Percentiles rank a stretch among this genome's conserved stretches.
Conservation (phyloP, 2,888 invertebrate species). For the Notodonta dromedarius region DNA sequence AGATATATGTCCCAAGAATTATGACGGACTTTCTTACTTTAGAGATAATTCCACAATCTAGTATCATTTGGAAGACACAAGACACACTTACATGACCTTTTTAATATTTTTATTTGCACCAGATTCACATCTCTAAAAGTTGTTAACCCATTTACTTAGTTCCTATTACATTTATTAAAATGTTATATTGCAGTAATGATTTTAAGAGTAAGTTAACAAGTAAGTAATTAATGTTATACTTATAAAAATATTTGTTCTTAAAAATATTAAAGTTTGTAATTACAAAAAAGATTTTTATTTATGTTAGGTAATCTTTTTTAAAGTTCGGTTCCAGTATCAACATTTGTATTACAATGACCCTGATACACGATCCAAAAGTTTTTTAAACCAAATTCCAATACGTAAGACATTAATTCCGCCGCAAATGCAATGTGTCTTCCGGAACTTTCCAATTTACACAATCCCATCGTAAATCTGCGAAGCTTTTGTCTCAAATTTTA, state of each 20-base stretch:
- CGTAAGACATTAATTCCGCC: conserved; percentile 50
- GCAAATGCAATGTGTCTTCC: conserved; percentile 62
- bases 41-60: neutral
- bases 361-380: neutral
- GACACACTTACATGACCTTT: neutral
- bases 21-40: neutral
- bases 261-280: too few species aligned
- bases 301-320: neutral
- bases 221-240: too few species aligned
- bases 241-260: too few species aligned
- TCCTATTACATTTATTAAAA: too few species aligned
- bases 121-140: too few species aligned
- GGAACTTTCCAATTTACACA: conserved; percentile 75
- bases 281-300: neutral
- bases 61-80: neutral
- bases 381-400: conserved; percentile 26
- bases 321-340: too few species aligned
- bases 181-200: too few species aligned
- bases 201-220: too few species aligned
- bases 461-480: conserved; percentile 69
- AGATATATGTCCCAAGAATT: conserved; percentile 12
- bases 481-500: conserved; percentile 68
- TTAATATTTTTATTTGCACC: too few species aligned
- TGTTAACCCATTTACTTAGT: too few species aligned
- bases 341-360: too few species aligned